Evolutionary conservation across 2,797 vertebrate genomes (phyloP).

Genomic region (Pseudocheirus occidentalis): DNA sequence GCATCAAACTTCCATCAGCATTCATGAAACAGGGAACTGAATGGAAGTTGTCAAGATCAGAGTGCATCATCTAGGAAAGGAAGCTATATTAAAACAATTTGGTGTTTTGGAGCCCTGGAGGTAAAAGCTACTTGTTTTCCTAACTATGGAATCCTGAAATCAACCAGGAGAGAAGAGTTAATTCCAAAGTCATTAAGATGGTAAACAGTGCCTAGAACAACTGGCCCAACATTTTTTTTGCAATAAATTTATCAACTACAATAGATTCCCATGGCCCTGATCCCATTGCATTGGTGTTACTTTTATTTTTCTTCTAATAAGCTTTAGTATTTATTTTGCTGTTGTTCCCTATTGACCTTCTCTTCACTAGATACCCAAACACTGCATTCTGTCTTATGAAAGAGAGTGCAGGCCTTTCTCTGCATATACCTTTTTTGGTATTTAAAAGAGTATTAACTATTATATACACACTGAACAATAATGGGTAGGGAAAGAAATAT

Average conservation of each 20-base stretch:
- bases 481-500: background rate
- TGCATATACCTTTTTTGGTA: background rate
- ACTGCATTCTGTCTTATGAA: background rate
- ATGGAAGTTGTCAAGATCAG: background rate
- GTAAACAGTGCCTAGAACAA: background rate
- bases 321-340: background rate
- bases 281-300: background rate
- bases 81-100: background rate
- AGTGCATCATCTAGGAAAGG: background rate
- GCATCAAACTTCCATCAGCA: background rate
- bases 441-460: background rate
- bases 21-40: background rate
- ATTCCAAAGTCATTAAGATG: background rate
- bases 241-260: background rate
- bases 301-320: background rate
- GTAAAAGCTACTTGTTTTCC: background rate
- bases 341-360: background rate
- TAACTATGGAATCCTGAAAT: background rate
- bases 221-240: background rate
- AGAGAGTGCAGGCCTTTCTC: background rate
- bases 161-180: background rate
- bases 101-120: background rate
- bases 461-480: background rate
- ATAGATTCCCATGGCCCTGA: background rate
- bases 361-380: background rate